phyloP scores from a whole-genome alignment of 1,140 invertebrate species.

The Drosophila sproati region DNA sequence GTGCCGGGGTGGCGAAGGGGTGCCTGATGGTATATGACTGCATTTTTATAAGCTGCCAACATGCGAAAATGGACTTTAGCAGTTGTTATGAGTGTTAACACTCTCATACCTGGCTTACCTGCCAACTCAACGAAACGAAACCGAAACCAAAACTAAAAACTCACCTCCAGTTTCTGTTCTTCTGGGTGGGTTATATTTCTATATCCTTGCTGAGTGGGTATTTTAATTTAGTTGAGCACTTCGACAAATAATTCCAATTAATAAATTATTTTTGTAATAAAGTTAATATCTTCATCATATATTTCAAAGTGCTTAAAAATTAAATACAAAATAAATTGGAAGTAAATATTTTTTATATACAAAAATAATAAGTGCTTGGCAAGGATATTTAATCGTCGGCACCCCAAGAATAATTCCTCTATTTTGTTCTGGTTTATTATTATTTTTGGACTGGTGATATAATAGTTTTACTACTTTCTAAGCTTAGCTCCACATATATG shows the following conservation, averaged over 20 bases:
- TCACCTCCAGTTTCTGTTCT: neutral
- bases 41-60: conserved; percentile 83
- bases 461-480: conserved; percentile 55
- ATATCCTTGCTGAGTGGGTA: neutral
- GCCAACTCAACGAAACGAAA: conserved; percentile 30
- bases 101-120: conserved; percentile 61
- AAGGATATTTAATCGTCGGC: neutral
- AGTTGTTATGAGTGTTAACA: conserved; percentile 83
- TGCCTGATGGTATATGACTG: conserved; percentile 57
- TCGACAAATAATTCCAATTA: too few species aligned
- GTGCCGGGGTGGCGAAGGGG: neutral
- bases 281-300: too few species aligned
- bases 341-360: too few species aligned
- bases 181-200: neutral
- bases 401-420: neutral
- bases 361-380: too few species aligned
- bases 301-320: too few species aligned
- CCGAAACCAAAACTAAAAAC: conserved; percentile 34
- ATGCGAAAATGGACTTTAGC: conserved; percentile 83
- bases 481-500: conserved; percentile 35
- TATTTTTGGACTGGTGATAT: conserved; percentile 72
- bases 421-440: conserved; percentile 31
- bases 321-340: too few species aligned
- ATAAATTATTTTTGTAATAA: too few species aligned
- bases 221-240: neutral